Percentiles rank a stretch among this genome's conserved stretches.
Conservation (phyloP, 2,113 vertebrate genomes). For the Grammomys dolichurus region DNA sequence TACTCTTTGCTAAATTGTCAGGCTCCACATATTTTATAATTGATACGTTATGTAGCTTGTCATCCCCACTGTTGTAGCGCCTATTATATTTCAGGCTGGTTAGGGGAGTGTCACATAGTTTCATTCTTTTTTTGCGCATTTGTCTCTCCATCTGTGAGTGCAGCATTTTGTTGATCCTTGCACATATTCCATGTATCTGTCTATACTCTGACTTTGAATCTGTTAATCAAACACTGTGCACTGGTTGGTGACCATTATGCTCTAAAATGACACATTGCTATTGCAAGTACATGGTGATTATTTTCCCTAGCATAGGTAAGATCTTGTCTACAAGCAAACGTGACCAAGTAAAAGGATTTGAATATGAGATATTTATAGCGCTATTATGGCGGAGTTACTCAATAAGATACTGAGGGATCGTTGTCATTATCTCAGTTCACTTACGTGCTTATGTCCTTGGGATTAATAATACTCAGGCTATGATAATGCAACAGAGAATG, state of each 20-base stretch:
- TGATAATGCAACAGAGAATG: background rate
- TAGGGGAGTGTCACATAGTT: slow-evolving; percentile 64
- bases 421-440: background rate
- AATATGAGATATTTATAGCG: background rate
- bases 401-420: background rate
- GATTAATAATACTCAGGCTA: background rate
- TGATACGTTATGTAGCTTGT: slow-evolving; percentile 76
- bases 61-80: slow-evolving; percentile 53
- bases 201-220: slow-evolving; percentile 71
- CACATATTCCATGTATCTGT: slow-evolving; percentile 73
- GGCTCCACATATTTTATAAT: slow-evolving; percentile 69
- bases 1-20: slow-evolving; percentile 75
- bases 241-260: slow-evolving; percentile 59
- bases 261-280: slow-evolving; percentile 66
- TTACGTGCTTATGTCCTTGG: slow-evolving; percentile 17
- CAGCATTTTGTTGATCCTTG: slow-evolving; percentile 80
- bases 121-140: slow-evolving; percentile 61
- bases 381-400: background rate
- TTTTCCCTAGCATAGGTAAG: background rate
- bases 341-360: background rate
- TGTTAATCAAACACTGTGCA: slow-evolving; percentile 66
- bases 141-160: slow-evolving; percentile 80
- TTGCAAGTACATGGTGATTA: background rate
- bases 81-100: slow-evolving; percentile 68
- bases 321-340: slow-evolving; percentile 48